Evolutionary conservation across 2,797 vertebrate species (phyloP).

Genomic region (Linurgus olivaceus): DNA sequence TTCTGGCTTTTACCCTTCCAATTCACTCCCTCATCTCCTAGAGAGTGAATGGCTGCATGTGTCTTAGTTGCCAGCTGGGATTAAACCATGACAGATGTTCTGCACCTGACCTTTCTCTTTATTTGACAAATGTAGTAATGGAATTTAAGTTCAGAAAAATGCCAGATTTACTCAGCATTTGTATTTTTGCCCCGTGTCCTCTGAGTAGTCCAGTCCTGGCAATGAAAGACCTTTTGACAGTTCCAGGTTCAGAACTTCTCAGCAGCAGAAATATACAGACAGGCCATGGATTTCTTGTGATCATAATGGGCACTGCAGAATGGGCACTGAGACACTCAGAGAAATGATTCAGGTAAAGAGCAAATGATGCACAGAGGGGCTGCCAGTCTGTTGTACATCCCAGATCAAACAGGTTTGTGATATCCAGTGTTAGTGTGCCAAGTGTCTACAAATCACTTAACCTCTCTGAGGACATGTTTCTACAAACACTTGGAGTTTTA

Average conservation of each 20-base stretch:
- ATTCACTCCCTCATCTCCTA: background rate
- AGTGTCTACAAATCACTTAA: constrained; percentile 74
- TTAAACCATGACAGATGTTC: background rate
- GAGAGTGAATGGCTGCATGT: background rate
- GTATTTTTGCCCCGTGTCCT: background rate
- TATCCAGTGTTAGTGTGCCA: constrained; percentile 67
- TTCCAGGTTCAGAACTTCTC: background rate
- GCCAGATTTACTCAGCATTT: background rate
- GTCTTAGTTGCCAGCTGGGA: background rate
- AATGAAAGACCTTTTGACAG: background rate
- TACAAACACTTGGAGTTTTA: constrained; percentile 70
- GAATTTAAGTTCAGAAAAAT: background rate
- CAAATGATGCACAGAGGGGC: constrained; percentile 33
- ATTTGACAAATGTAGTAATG: background rate
- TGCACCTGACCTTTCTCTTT: background rate
- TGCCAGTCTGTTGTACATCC: constrained; percentile 71
- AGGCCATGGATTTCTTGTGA: constrained; percentile 54
- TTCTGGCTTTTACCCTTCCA: background rate
- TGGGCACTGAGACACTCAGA: constrained; percentile 35
- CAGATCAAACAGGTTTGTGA: constrained; percentile 71
- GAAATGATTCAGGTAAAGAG: background rate
- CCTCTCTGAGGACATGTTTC: constrained; percentile 76
- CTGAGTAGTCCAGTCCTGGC: background rate
- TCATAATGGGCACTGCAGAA: constrained; percentile 73
- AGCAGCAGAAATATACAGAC: constrained; percentile 52